Percentiles rank a stretch among this genome's conserved stretches.
phyloP scores from a whole-genome alignment of 1,140 invertebrate genomes.

The Rhopalosiphum padi region DNA sequence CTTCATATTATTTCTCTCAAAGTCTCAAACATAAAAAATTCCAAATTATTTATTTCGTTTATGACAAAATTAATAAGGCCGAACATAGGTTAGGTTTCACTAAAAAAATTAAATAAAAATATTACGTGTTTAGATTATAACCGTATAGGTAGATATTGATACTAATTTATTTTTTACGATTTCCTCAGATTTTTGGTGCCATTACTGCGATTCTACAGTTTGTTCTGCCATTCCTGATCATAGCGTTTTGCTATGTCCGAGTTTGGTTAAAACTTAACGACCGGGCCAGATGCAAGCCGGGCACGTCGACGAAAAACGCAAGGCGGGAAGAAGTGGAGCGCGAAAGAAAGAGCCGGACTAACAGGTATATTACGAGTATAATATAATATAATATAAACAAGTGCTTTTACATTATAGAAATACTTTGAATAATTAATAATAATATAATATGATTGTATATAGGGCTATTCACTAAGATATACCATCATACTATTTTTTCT shows the following conservation, averaged over 20 bases:
- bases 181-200: slow-evolving; percentile 76
- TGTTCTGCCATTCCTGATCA: slow-evolving; percentile 91
- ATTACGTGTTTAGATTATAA: too few species aligned
- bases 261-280: slow-evolving; percentile 88
- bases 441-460: neutral
- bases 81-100: too few species aligned
- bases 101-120: too few species aligned
- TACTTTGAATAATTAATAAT: too few species aligned
- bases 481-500: too few species aligned
- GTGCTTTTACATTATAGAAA: neutral
- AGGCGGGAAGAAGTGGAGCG: slow-evolving; percentile 80
- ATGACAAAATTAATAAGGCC: too few species aligned
- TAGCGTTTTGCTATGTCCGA: slow-evolving; percentile 90
- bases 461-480: too few species aligned
- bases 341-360: slow-evolving; percentile 68
- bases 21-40: too few species aligned
- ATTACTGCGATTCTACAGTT: slow-evolving; percentile 92
- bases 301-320: slow-evolving; percentile 72
- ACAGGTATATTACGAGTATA: slow-evolving; percentile 59
- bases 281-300: slow-evolving; percentile 79
- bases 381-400: neutral
- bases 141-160: neutral
- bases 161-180: neutral
- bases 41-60: neutral
- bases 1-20: too few species aligned